Base-by-base conservation (phyloP, 2,797 vertebrate genomes). In the Heliangelus exortis region DNA sequence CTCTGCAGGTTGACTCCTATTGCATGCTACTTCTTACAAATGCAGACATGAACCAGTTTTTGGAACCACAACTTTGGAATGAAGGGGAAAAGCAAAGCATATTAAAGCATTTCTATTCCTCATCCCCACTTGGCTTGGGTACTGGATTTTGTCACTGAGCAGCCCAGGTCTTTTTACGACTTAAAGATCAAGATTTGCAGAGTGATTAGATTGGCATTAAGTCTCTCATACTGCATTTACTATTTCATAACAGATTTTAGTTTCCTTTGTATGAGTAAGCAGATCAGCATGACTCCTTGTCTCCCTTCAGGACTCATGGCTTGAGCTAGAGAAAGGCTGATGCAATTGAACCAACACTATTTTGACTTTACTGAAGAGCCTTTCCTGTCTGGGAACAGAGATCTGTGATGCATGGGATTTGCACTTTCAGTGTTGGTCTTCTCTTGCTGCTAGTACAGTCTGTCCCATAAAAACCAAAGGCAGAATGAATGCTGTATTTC, bases 131-230 rank as follows among this genome's bases (percentile, higher is more conserved):
- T 89, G 75, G 57, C 17, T 72, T 88, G 58, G 50, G 18, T 15
- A 14, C 23, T 53, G 48, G 4, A 10, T 86, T 87, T 93, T 81
- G 22, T 84, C 65, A 63, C 33, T 78, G 73, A 86, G 41, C 12
- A 81, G 51, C 55, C 77, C 39, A 73, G 54, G 62, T 48, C 53
- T 81, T 87, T 93, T 90, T 89, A 12, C 62, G 53, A 26, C n/a
- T 78, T 72, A 68, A 85, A 85, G 39, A 81, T 71, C n/a, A 89
- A 91, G 90, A 87, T 73, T 54, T 94, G 17, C 0, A 3, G 39
- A 61, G 33, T 43, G 69, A 96, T 93, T 95, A 95, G 48, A 48
- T 45, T 76, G n/a, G 59, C 63, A 84, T 84, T 88, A 91, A 33
- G 33, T 51, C 26, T 92, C 93, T 94, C 59, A 67, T 66, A 53